Evolutionary conservation across 2,888 invertebrate genomes (phyloP).

Genomic region (Trissolcus japonicus): DNA sequence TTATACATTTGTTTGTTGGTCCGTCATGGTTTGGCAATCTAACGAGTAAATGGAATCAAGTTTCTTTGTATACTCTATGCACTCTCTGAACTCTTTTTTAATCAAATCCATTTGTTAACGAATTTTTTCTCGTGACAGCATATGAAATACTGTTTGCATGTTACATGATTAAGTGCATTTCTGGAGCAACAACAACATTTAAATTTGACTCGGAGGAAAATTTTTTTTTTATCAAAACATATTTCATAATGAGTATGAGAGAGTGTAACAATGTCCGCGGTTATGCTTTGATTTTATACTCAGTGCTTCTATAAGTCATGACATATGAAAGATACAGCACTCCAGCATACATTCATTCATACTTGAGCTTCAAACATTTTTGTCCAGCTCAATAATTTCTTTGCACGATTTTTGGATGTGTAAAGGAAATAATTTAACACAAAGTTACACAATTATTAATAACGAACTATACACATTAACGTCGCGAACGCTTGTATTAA

Average conservation of each 20-base stretch:
- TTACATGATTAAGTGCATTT: no score
- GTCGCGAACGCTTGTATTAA: conserved; percentile 1
- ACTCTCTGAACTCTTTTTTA: no score
- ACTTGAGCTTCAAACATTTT: not conserved
- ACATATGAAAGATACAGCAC: not conserved
- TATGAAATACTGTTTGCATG: no score
- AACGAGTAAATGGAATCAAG: no score
- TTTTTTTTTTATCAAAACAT: conserved; percentile 13
- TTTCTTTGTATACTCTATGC: no score
- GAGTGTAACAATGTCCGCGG: conserved; percentile 43
- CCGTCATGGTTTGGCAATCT: no score
- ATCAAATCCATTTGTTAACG: no score
- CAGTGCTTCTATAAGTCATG: conserved; percentile 12
- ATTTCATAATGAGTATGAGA: conserved; percentile 28
- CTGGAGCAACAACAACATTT: no score
- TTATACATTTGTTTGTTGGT: no score
- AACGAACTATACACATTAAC: not conserved
- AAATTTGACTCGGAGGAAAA: conserved; percentile 10
- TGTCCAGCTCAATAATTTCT: no score
- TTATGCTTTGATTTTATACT: conserved; percentile 26
- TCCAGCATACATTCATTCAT: conserved; percentile 23
- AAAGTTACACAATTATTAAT: no score
- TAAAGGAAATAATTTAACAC: not conserved
- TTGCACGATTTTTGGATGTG: not conserved
- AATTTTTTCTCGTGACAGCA: no score